phyloP scores from a whole-genome alignment of 1,140 invertebrate species.

The Potamilus streckersoni region DNA sequence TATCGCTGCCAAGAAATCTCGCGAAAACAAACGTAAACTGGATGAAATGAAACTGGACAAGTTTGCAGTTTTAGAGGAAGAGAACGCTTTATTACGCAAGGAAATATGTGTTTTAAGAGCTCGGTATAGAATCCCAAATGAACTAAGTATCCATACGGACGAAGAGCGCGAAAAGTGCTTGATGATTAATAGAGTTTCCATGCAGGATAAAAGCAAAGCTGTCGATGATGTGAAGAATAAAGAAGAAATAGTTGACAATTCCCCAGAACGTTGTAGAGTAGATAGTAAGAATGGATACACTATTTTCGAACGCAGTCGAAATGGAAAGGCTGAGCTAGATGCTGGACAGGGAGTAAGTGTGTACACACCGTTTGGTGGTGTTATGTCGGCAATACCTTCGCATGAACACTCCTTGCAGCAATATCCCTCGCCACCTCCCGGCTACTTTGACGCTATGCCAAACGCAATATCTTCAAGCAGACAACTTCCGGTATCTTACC shows the following conservation, averaged over 20 bases:
- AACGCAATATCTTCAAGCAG: too few species aligned
- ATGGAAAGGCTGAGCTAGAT: too few species aligned
- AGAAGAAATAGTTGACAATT: too few species aligned
- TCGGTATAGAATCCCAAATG: constrained; percentile 13
- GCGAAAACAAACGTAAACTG: constrained; percentile 23
- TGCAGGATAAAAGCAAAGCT: too few species aligned
- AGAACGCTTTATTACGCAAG: constrained; percentile 24
- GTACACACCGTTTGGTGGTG: too few species aligned
- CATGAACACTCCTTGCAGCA: neutral
- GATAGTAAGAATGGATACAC: too few species aligned
- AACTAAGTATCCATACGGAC: constrained; percentile 6
- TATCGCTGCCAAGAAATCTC: constrained; percentile 70
- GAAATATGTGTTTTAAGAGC: constrained; percentile 18
- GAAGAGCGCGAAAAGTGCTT: constrained; percentile 7
- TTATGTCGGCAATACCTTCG: neutral
- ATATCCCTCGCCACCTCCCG: neutral
- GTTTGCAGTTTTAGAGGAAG: constrained; percentile 15
- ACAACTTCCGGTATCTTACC: too few species aligned
- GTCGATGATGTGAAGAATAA: too few species aligned
- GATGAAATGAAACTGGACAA: constrained; percentile 9
- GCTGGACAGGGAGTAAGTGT: too few species aligned
- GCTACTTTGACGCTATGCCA: too few species aligned
- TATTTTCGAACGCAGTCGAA: too few species aligned
- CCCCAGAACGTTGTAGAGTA: too few species aligned
- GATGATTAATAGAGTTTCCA: neutral